Percentiles rank a stretch among this genome's conserved stretches.
Evolutionary conservation across 2,797 vertebrate species (phyloP).

Genomic region (Brachymystax lenok): DNA sequence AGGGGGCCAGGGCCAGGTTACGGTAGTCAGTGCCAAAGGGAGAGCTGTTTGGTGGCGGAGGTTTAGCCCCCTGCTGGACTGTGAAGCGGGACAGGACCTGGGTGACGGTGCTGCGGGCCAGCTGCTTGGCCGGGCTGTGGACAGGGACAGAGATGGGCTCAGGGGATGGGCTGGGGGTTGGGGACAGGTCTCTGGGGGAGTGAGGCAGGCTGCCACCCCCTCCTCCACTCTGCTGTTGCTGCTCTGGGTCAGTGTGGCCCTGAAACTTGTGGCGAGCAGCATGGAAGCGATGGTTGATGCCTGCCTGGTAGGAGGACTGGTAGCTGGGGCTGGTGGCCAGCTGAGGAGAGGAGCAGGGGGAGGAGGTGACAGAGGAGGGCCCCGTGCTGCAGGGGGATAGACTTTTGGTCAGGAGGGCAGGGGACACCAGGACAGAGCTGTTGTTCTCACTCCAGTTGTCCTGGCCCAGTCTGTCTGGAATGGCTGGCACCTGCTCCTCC

Average conservation of each 20-base stretch:
- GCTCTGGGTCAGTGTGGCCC: conserved; percentile 83
- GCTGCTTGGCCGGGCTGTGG: conserved; percentile 85
- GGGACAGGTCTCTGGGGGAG: conserved; percentile 72
- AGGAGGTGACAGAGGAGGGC: conserved; percentile 77
- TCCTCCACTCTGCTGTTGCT: conserved; percentile 58
- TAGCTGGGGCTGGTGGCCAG: conserved; percentile 76
- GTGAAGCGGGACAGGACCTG: conserved; percentile 92
- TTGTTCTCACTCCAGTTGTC: background rate
- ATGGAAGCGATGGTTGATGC: conserved; percentile 95
- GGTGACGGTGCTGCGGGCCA: conserved; percentile 91
- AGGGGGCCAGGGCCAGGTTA: conserved; percentile 70
- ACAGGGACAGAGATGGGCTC: conserved; percentile 58
- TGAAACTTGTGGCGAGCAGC: conserved; percentile 95
- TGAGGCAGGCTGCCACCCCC: conserved; percentile 63
- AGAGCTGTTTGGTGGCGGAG: conserved; percentile 82
- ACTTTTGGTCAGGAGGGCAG: conserved; percentile 48
- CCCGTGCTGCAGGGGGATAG: conserved; percentile 72
- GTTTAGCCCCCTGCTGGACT: conserved; percentile 80
- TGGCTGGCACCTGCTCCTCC: conserved; percentile 30
- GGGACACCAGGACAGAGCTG: conserved; percentile 8
- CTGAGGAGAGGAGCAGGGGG: conserved; percentile 85
- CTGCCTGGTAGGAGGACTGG: conserved; percentile 93
- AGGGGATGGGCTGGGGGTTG: conserved; percentile 55
- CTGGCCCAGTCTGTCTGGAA: background rate
- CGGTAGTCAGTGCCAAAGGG: conserved; percentile 82